A percentile compares a stretch with the other conserved stretches of the same genome.
phyloP scores from a whole-genome alignment of 2,113 vertebrate genomes.

The Capra hircus region DNA sequence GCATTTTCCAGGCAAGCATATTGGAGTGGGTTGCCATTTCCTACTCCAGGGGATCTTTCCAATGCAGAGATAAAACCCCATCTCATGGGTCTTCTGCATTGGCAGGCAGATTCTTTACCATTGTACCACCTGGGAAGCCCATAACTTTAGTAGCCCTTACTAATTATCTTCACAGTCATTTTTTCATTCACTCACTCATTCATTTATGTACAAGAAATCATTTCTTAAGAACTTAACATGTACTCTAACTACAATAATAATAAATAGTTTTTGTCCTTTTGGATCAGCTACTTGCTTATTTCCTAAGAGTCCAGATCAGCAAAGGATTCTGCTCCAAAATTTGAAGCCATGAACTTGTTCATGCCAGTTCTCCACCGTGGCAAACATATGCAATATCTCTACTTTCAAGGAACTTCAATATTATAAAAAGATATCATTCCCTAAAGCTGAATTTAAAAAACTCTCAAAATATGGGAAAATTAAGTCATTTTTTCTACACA shows the following conservation, averaged over 20 bases:
- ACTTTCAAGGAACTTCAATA: slow-evolving; percentile 46
- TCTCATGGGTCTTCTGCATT: background rate
- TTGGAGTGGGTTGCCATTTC: background rate
- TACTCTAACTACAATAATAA: background rate
- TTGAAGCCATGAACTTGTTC: background rate
- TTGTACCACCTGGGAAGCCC: background rate
- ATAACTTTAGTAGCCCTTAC: background rate
- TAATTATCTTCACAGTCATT: slow-evolving; percentile 6
- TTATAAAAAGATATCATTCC: slow-evolving; percentile 36
- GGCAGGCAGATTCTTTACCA: background rate
- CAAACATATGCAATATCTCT: background rate
- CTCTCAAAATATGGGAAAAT: slow-evolving; percentile 35
- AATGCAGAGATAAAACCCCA: background rate
- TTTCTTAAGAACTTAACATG: background rate
- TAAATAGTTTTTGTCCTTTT: background rate
- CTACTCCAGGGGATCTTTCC: background rate
- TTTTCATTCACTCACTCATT: background rate
- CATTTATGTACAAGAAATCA: slow-evolving; percentile 7
- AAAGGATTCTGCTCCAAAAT: background rate
- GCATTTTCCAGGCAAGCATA: background rate
- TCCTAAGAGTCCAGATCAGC: background rate
- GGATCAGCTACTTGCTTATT: background rate
- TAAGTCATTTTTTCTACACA: slow-evolving; percentile 48
- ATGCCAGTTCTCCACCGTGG: background rate
- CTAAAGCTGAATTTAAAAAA: slow-evolving; percentile 33